phyloP scores from a whole-genome alignment of 2,888 invertebrate genomes.

The Uloborus plumipes region DNA sequence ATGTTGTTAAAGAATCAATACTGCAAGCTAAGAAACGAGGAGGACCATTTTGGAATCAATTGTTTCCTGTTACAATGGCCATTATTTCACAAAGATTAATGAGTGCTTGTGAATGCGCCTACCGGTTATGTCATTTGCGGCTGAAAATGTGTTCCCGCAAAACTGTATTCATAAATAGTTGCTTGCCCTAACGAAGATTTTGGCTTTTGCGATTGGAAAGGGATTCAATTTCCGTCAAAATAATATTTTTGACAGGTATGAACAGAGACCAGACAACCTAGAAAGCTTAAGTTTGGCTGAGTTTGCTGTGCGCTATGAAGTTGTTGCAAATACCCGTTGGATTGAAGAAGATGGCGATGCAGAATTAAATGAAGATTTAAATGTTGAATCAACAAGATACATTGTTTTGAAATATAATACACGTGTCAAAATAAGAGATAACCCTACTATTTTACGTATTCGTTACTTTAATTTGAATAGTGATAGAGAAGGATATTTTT shows the following conservation, averaged over 20 bases:
- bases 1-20: background rate
- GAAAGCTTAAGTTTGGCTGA: background rate
- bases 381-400: too few relatives aligned
- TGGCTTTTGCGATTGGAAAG: background rate
- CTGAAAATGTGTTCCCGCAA: background rate
- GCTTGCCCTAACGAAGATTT: background rate
- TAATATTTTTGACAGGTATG: too few relatives aligned
- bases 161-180: background rate
- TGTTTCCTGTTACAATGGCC: too few relatives aligned
- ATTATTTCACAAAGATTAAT: background rate
- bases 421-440: too few relatives aligned
- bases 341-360: background rate
- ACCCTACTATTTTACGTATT: too few relatives aligned
- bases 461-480: background rate
- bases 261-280: background rate
- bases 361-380: background rate
- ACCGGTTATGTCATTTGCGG: background rate
- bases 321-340: background rate
- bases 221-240: too few relatives aligned
- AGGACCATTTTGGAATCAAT: background rate
- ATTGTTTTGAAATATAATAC: too few relatives aligned
- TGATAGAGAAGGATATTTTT: background rate
- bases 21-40: background rate
- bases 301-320: background rate
- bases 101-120: background rate